Evolutionary conservation across 2,797 vertebrate genomes (phyloP).

Genomic region (Tangara arthus): DNA sequence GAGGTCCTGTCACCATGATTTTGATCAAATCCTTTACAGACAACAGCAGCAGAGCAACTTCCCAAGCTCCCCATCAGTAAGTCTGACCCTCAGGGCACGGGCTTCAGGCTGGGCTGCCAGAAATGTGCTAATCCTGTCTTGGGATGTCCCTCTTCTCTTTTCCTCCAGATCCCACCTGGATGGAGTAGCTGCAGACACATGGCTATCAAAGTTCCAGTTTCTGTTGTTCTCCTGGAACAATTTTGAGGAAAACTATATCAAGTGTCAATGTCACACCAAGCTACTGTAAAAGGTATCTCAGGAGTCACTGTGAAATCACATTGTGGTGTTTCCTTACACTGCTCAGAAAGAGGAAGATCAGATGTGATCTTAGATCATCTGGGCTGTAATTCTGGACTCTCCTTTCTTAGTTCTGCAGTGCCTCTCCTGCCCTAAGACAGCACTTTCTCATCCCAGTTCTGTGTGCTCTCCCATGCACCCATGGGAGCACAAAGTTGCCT

Average conservation of each 20-base stretch:
- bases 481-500: not conserved
- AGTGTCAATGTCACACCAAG: not conserved
- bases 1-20: not conserved
- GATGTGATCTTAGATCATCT: not conserved
- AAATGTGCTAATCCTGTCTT: not conserved
- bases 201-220: not conserved
- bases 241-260: not conserved
- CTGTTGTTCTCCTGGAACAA: not conserved
- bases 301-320: not conserved
- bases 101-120: not conserved
- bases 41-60: not conserved
- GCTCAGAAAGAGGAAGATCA: not conserved
- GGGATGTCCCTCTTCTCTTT: not conserved
- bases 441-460: not conserved
- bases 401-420: not conserved
- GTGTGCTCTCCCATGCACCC: not conserved
- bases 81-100: not conserved
- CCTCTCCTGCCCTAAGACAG: not conserved
- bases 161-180: not conserved
- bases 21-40: not conserved
- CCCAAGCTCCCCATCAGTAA: not conserved
- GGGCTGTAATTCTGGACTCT: not conserved
- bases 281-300: not conserved
- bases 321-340: not conserved
- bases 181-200: not conserved